Conservation (phyloP, 2,797 vertebrate genomes). For the Danionella dracula region DNA sequence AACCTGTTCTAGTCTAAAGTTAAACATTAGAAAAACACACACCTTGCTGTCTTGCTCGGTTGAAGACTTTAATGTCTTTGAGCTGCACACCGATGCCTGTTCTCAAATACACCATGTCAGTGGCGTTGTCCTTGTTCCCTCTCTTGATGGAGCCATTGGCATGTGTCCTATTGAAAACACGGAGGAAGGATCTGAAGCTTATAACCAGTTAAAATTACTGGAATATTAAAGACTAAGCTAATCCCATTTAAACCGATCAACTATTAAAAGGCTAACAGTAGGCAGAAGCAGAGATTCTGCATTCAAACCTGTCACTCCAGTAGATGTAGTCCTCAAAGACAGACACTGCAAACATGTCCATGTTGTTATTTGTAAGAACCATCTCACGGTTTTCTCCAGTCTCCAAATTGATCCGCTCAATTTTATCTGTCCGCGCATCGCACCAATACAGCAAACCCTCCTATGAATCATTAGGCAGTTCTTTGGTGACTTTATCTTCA, state of each 20-base stretch:
- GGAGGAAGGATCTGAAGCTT: background rate
- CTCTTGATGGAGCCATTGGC: constrained; percentile 97
- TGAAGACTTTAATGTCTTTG: constrained; percentile 98
- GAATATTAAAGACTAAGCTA: no score
- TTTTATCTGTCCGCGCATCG: constrained; percentile 92
- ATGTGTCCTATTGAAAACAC: constrained; percentile 78
- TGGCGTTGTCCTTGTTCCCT: constrained; percentile 91
- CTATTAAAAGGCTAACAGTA: background rate
- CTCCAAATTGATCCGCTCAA: constrained; percentile 91
- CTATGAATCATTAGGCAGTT: constrained; percentile 54
- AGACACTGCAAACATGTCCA: constrained; percentile 98
- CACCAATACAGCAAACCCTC: constrained; percentile 93
- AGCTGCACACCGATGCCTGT: constrained; percentile 94
- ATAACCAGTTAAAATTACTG: background rate
- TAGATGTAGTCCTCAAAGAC: constrained; percentile 96
- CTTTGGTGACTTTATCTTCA: no score
- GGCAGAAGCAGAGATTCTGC: background rate
- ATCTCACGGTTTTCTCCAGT: constrained; percentile 89
- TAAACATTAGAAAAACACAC: background rate
- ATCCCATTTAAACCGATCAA: no score
- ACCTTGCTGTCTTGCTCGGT: constrained; percentile 91
- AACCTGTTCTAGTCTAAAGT: no score
- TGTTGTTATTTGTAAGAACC: constrained; percentile 91
- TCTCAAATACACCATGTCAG: constrained; percentile 85
- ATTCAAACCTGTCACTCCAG: constrained; percentile 88